Evolutionary conservation across 2,888 invertebrate genomes (phyloP).

Genomic region (Dasysyrphus tricinctus): DNA sequence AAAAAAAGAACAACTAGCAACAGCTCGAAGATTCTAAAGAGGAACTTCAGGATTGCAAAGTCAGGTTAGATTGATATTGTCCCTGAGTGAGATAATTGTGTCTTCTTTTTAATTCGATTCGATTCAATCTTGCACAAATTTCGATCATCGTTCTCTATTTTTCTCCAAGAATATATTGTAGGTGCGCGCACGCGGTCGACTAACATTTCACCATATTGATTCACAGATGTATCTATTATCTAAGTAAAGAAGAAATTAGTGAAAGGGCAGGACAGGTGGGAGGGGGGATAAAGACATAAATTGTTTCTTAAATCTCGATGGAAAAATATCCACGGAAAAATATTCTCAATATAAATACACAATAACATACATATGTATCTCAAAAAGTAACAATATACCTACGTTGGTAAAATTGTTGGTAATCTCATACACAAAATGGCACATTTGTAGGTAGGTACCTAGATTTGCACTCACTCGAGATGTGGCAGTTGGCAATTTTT

Average conservation of each 20-base stretch:
- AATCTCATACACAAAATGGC: conserved; percentile 5
- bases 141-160: not conserved
- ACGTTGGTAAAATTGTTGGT: not conserved
- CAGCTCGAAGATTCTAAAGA: conserved; percentile 2
- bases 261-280: not conserved
- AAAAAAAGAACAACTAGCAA: conserved; percentile 8
- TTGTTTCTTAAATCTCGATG: not conserved
- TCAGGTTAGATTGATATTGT: not conserved
- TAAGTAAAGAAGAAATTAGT: not conserved
- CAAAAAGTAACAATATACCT: not conserved
- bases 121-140: not conserved
- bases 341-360: not conserved
- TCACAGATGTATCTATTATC: not conserved
- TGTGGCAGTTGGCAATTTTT: not conserved
- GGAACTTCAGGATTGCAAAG: not conserved
- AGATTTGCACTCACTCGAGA: not conserved
- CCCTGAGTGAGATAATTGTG: not conserved
- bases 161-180: not conserved
- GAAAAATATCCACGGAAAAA: conserved; percentile 7
- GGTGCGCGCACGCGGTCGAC: conserved; percentile 8
- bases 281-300: not conserved
- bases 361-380: not conserved
- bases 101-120: not conserved
- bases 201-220: not conserved
- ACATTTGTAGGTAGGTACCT: not conserved